These are phyloP conservation scores for Callipepla californica DNA, from an alignment of 2,113 vertebrate genomes.

Conservation along the genomic window DNA sequence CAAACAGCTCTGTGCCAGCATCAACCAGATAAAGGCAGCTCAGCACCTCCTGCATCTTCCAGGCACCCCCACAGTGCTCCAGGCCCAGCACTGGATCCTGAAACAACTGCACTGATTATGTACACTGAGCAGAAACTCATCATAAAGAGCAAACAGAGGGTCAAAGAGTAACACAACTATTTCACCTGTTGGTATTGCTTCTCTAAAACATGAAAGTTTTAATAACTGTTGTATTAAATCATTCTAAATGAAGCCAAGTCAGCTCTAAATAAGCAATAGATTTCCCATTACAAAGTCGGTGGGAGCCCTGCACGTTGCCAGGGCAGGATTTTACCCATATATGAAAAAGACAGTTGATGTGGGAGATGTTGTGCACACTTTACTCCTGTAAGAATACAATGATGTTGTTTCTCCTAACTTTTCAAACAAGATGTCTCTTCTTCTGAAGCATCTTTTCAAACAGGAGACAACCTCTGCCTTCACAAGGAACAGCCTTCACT, in stretches of 20 bases:
- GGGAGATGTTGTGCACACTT: background rate
- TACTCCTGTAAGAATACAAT: background rate
- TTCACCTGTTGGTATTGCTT: slow-evolving; percentile 17
- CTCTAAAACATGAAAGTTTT: background rate
- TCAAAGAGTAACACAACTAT: background rate
- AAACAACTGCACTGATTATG: fast-evolving
- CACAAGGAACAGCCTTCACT: background rate
- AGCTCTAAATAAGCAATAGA: slow-evolving; percentile 10
- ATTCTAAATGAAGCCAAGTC: slow-evolving; percentile 32
- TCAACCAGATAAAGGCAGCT: background rate
- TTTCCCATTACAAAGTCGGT: slow-evolving; percentile 24
- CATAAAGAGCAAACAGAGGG: background rate
- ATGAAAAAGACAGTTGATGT: background rate
- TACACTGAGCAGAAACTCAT: background rate
- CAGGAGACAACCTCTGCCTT: background rate
- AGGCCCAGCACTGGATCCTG: background rate
- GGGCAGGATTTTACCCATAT: background rate
- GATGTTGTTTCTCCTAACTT: background rate
- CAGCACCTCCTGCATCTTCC: background rate
- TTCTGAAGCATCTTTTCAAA: background rate
- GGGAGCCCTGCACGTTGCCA: background rate
- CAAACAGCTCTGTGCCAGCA: background rate
- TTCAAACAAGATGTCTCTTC: background rate
- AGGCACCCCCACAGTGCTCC: background rate
- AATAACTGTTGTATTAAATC: slow-evolving; percentile 19